These are phyloP conservation scores for Sebastes hopkinsi DNA, from an alignment of 2,797 vertebrate genomes.

Conservation along the genomic window DNA sequence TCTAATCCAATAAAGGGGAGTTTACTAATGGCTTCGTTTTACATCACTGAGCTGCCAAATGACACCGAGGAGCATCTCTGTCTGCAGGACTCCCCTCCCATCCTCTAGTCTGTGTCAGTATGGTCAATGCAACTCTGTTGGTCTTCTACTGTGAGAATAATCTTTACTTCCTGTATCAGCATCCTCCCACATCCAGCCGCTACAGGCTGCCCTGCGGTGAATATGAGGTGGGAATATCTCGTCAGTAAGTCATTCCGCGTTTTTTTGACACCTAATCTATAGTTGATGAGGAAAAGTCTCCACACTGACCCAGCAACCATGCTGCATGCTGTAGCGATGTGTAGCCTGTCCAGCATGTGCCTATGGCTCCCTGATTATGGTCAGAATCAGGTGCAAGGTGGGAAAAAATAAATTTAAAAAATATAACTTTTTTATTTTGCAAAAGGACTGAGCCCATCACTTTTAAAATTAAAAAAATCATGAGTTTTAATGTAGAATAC, in stretches of 20 bases:
- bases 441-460: neutral
- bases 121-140: neutral
- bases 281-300: conserved; percentile 4
- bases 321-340: neutral
- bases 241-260: neutral
- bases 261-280: neutral
- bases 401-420: neutral
- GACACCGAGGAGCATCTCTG: conserved; percentile 24
- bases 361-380: no score
- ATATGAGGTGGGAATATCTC: neutral
- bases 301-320: neutral
- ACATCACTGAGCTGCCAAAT: conserved; percentile 44
- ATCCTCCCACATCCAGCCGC: neutral
- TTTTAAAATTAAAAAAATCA: neutral
- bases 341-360: neutral
- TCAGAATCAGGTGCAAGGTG: neutral
- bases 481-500: neutral
- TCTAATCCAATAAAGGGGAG: conserved; percentile 11
- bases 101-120: conserved; percentile 35
- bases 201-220: conserved; percentile 4
- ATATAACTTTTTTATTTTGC: neutral
- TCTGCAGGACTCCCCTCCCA: conserved; percentile 7
- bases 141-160: neutral
- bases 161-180: conserved; percentile 11
- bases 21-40: conserved; percentile 47